phyloP scores from a whole-genome alignment of 2,113 vertebrate genomes.

The Xenopus laevis region DNA sequence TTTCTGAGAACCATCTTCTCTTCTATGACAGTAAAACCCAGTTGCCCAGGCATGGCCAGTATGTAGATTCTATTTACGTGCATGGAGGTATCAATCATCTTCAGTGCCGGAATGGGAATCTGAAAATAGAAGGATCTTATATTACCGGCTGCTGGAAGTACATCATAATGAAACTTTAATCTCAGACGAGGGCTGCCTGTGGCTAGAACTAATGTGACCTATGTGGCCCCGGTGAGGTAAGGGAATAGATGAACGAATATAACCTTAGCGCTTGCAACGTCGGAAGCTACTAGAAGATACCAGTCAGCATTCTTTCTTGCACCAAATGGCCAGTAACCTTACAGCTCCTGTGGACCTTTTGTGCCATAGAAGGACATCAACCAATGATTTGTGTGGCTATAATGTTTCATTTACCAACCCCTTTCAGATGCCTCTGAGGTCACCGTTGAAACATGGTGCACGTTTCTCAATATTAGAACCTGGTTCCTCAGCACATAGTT shows the following conservation, averaged over 20 bases:
- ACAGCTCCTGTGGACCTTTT: neutral
- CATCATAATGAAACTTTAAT: conserved; percentile 30
- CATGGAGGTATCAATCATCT: conserved; percentile 22
- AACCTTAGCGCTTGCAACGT: conserved; percentile 13
- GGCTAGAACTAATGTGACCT: conserved; percentile 24
- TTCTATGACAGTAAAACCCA: neutral
- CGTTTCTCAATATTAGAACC: neutral
- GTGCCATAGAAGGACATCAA: neutral
- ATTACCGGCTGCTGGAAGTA: conserved; percentile 31
- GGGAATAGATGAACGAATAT: conserved; percentile 15
- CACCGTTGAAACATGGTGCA: conserved; percentile 1
- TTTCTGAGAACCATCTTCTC: neutral
- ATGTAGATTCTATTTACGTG: conserved; percentile 13
- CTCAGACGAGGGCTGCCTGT: neutral
- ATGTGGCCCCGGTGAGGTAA: conserved; percentile 31
- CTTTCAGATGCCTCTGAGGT: conserved; percentile 1
- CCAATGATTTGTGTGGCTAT: conserved; percentile 4
- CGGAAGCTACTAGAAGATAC: conserved; percentile 19
- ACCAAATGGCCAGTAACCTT: conserved; percentile 37
- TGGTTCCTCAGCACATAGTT: too few relatives aligned
- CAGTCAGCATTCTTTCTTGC: conserved; percentile 27
- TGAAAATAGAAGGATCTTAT: conserved; percentile 31
- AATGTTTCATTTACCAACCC: conserved; percentile 5
- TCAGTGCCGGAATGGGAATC: conserved; percentile 16
- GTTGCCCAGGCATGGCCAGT: neutral